These are phyloP conservation scores for Pampus argenteus DNA, from an alignment of 2,797 vertebrate species.

Conservation along the genomic window DNA sequence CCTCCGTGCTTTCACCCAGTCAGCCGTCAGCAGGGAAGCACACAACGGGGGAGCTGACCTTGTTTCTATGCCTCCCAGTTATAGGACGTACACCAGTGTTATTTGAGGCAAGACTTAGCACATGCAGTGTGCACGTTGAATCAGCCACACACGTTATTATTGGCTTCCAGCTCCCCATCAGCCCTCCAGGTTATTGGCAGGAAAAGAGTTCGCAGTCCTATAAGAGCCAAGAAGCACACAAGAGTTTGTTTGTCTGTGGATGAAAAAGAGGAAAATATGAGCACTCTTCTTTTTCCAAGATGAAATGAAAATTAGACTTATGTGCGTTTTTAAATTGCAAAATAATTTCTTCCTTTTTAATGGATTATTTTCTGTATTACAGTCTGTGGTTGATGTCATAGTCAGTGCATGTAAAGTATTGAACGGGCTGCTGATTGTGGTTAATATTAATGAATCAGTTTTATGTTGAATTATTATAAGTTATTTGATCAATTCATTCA, in stretches of 20 bases:
- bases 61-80: constrained; percentile 53
- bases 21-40: constrained; percentile 7
- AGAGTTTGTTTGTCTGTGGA: constrained; percentile 16
- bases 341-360: background rate
- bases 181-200: constrained; percentile 24
- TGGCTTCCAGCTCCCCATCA: constrained; percentile 35
- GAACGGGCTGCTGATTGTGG: too few species aligned
- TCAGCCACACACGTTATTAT: constrained; percentile 27
- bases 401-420: background rate
- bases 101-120: constrained; percentile 51
- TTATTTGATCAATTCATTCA: background rate
- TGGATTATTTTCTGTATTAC: background rate
- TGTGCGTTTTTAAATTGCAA: background rate
- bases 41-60: constrained; percentile 43
- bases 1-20: constrained; percentile 31
- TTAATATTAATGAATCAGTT: too few species aligned
- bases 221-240: constrained; percentile 30
- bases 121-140: constrained; percentile 26
- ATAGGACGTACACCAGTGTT: constrained; percentile 21
- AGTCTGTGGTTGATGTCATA: background rate
- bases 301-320: background rate
- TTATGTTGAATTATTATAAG: background rate
- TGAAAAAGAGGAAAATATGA: background rate
- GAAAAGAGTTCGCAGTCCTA: background rate
- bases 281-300: background rate